phyloP scores from a whole-genome alignment of 2,888 invertebrate species.

The Ectemnius continuus region DNA sequence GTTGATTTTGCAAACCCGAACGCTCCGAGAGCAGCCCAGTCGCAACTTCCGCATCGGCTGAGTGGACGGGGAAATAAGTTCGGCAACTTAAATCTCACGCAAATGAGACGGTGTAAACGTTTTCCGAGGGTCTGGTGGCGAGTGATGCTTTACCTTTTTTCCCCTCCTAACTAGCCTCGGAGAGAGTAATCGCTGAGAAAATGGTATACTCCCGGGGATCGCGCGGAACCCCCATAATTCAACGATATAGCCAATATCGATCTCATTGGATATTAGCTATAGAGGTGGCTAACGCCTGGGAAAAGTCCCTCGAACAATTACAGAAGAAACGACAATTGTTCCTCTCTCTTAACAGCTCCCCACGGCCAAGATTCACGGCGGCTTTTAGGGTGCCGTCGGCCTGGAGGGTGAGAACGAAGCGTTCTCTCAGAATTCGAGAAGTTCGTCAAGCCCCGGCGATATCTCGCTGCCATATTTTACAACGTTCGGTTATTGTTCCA shows the following conservation, averaged over 20 bases:
- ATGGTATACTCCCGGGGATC: background rate
- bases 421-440: slow-evolving; percentile 34
- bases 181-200: background rate
- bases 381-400: background rate
- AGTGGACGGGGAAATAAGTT: background rate
- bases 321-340: slow-evolving; percentile 3
- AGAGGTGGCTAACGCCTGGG: background rate
- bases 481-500: slow-evolving; percentile 52
- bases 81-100: background rate
- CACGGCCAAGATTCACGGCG: slow-evolving; percentile 1
- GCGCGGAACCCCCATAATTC: slow-evolving; percentile 3
- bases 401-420: background rate
- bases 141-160: background rate
- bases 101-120: background rate
- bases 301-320: slow-evolving; percentile 5
- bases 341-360: slow-evolving; percentile 7
- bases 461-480: slow-evolving; percentile 49
- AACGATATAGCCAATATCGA: slow-evolving; percentile 2
- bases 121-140: background rate
- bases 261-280: background rate
- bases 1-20: background rate
- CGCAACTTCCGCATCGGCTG: slow-evolving; percentile 1
- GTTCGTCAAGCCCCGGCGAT: slow-evolving; percentile 37
- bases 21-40: background rate
- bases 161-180: background rate